Evolutionary conservation across 2,888 invertebrate species (phyloP).

Genomic region (Margaritifera margaritifera): DNA sequence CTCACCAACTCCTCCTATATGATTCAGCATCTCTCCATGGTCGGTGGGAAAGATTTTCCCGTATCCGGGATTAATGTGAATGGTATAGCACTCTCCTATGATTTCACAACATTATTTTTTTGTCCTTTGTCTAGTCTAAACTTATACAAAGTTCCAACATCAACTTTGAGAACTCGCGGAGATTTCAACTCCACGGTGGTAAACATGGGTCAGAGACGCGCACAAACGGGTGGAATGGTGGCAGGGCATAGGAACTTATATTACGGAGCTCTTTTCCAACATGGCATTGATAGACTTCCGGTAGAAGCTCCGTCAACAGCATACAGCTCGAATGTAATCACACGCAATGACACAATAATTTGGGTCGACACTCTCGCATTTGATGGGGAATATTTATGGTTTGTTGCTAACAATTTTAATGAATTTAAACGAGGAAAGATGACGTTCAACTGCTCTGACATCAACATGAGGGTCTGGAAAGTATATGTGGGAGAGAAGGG

Average conservation of each 20-base stretch:
- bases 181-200: constrained; percentile 14
- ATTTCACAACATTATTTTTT: constrained; percentile 29
- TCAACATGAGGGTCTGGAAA: constrained; percentile 34
- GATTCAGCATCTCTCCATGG: constrained; percentile 25
- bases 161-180: constrained; percentile 9
- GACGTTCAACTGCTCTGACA: constrained; percentile 16
- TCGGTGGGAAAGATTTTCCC: constrained; percentile 1
- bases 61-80: constrained; percentile 8
- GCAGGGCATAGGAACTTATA: constrained; percentile 22
- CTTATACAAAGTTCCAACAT: constrained; percentile 32
- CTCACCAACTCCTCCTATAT: constrained; percentile 19
- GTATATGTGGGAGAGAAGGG: constrained; percentile 23
- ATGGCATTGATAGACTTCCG: constrained; percentile 20
- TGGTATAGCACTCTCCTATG: constrained; percentile 36
- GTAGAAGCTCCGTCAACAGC: constrained; percentile 1
- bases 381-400: constrained; percentile 38
- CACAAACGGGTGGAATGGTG: constrained; percentile 36
- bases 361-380: constrained; percentile 38
- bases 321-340: constrained; percentile 10
- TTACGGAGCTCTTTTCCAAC: constrained; percentile 27
- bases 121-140: constrained; percentile 20
- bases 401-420: constrained; percentile 29
- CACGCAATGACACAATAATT: constrained; percentile 12
- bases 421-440: constrained; percentile 15
- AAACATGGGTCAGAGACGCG: constrained; percentile 24